These are phyloP conservation scores for Remorina albescens DNA, from an alignment of 2,797 vertebrate genomes.

Conservation along the genomic window DNA sequence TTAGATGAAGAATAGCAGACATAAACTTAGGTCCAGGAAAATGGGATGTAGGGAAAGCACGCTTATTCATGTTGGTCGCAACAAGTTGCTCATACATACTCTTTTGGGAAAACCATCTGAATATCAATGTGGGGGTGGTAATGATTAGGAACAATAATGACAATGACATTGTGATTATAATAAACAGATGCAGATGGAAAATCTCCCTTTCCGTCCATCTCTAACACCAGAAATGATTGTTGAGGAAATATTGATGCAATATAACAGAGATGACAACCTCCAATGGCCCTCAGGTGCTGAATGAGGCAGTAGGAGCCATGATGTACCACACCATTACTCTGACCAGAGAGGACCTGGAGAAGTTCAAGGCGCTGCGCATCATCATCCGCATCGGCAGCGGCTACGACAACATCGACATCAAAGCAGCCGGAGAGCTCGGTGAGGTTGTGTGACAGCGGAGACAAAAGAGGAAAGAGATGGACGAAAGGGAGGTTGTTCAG, in stretches of 20 bases:
- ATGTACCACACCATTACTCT: slow-evolving; percentile 99
- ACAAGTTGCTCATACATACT: slow-evolving; percentile 32
- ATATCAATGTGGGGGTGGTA: slow-evolving; percentile 9
- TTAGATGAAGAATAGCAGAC: slow-evolving; percentile 71
- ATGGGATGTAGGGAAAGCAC: slow-evolving; percentile 19
- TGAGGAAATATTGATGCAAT: background rate
- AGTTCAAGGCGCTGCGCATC: slow-evolving; percentile 97
- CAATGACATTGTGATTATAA: slow-evolving; percentile 17
- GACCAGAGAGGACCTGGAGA: slow-evolving; percentile 97
- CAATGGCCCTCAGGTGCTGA: slow-evolving; percentile 88
- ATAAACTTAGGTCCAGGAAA: slow-evolving; percentile 48
- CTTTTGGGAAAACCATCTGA: slow-evolving; percentile 4
- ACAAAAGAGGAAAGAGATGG: slow-evolving; percentile 18
- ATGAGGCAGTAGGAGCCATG: slow-evolving; percentile 96
- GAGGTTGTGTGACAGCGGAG: slow-evolving; percentile 55
- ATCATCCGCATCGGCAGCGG: slow-evolving; percentile 98
- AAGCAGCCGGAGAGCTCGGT: slow-evolving; percentile 97
- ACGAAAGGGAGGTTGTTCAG: slow-evolving; percentile 19
- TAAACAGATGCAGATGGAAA: slow-evolving; percentile 32
- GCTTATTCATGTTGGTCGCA: slow-evolving; percentile 21
- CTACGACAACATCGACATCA: slow-evolving; percentile 98
- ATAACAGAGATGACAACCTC: slow-evolving; percentile 20
- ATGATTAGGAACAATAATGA: slow-evolving; percentile 34
- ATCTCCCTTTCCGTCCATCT: slow-evolving; percentile 10
- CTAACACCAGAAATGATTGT: background rate